A percentile compares a stretch with the other conserved stretches of the same genome.
phyloP scores from a whole-genome alignment of 2,113 vertebrate genomes.

The Physeter macrocephalus region DNA sequence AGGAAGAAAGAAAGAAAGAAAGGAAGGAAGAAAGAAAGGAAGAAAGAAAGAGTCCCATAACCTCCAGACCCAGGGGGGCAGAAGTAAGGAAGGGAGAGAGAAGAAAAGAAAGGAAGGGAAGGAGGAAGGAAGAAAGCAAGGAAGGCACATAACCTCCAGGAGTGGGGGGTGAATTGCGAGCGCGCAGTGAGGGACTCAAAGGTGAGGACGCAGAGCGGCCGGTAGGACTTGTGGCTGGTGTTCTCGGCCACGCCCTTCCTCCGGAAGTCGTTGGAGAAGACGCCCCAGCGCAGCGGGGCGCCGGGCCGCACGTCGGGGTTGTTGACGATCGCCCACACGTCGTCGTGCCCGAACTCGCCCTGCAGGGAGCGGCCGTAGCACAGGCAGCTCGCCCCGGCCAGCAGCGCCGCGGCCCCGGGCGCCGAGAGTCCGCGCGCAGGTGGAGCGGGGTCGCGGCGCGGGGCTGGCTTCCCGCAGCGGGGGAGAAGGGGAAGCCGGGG shows the following conservation, averaged over 20 bases:
- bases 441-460: rapidly evolving
- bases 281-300: conserved; percentile 79
- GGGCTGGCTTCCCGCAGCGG: rapidly evolving
- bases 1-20: rapidly evolving
- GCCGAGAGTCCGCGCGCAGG: not conserved
- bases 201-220: conserved; percentile 92
- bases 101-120: too few relatives aligned
- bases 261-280: conserved; percentile 95
- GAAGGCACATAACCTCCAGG: not conserved
- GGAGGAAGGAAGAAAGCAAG: too few relatives aligned
- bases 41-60: too few relatives aligned
- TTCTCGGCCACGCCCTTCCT: conserved; percentile 92
- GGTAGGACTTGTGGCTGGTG: conserved; percentile 96
- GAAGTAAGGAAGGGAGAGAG: too few relatives aligned
- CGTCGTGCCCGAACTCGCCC: conserved; percentile 96
- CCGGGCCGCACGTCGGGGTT: conserved; percentile 90
- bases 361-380: conserved; percentile 89
- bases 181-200: conserved; percentile 74
- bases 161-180: not conserved
- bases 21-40: rapidly evolving
- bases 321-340: conserved; percentile 95
- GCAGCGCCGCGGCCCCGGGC: conserved; percentile 48
- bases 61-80: too few relatives aligned
- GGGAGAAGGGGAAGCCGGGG: rapidly evolving
- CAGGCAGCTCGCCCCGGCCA: conserved; percentile 84